A percentile compares a stretch with the other conserved stretches of the same genome.
These are phyloP conservation scores for Campoplex nolae DNA, from an alignment of 2,888 invertebrate species.

Conservation along the genomic window DNA sequence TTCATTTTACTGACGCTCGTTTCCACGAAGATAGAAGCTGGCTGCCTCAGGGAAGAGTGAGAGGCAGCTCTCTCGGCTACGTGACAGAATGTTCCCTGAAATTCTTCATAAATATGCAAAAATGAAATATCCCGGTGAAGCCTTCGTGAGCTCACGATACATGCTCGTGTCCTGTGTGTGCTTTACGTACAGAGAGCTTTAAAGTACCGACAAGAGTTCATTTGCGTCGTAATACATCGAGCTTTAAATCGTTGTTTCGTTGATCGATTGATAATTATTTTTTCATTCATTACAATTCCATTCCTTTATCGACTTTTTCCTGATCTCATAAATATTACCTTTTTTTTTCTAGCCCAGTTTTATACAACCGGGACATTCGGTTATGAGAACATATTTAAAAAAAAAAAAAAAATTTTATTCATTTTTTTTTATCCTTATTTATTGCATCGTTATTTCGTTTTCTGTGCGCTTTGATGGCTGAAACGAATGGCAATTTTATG, in stretches of 20 bases:
- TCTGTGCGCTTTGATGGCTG: neutral
- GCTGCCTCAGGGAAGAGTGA: neutral
- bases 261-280: neutral
- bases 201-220: neutral
- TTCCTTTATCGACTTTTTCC: neutral
- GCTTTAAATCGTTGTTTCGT: neutral
- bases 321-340: neutral
- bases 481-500: slow-evolving; percentile 58
- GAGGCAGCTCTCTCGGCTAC: slow-evolving; percentile 17
- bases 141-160: slow-evolving; percentile 36
- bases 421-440: neutral
- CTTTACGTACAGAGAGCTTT: neutral
- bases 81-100: slow-evolving; percentile 62
- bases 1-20: slow-evolving; percentile 56
- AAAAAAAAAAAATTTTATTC: no score
- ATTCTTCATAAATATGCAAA: slow-evolving; percentile 69
- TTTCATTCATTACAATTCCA: neutral
- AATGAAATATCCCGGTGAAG: slow-evolving; percentile 50
- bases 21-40: slow-evolving; percentile 25
- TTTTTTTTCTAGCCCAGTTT: neutral
- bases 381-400: neutral
- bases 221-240: slow-evolving; percentile 3
- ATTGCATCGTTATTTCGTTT: slow-evolving; percentile 31
- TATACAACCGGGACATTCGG: neutral
- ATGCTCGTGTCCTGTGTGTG: neutral